Evolutionary conservation across 37 sponge, comb jelly and placozoan species (phyloP).

Genomic region (Halichondria panicea): DNA sequence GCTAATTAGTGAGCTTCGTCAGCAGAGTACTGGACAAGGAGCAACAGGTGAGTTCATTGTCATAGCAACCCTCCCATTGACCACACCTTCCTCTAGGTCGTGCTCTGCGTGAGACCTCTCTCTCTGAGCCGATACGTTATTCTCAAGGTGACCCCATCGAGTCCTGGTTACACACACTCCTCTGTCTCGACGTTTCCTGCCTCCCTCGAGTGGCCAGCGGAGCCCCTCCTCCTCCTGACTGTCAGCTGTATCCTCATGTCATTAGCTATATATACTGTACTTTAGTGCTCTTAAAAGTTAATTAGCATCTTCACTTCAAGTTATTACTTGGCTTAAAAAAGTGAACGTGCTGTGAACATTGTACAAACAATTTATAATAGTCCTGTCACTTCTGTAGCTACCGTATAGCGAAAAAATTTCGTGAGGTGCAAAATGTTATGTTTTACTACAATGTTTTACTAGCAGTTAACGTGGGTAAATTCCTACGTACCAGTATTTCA

Average conservation of each 20-base stretch:
- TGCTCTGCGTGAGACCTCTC: slow-evolving; percentile 67
- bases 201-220: slow-evolving; percentile 49
- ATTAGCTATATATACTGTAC: background rate
- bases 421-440: too few relatives aligned
- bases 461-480: too few relatives aligned
- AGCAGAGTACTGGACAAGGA: slow-evolving; percentile 42
- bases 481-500: too few relatives aligned
- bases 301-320: background rate
- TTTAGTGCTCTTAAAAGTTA: too few relatives aligned
- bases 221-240: slow-evolving; percentile 86
- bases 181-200: slow-evolving; percentile 82
- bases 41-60: background rate
- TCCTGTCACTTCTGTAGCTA: background rate
- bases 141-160: slow-evolving; percentile 81
- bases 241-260: slow-evolving; percentile 62
- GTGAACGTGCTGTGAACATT: background rate
- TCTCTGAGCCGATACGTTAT: slow-evolving; percentile 94
- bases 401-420: too few relatives aligned
- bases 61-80: background rate
- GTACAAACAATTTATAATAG: background rate
- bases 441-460: too few relatives aligned
- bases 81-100: slow-evolving; percentile 48
- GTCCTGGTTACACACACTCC: slow-evolving; percentile 89
- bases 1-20: slow-evolving; percentile 82
- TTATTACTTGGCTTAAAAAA: background rate